A percentile compares a stretch with the other conserved stretches of the same genome.
phyloP scores from a whole-genome alignment of 2,797 vertebrate genomes.

The Tauraco hartlaubi region DNA sequence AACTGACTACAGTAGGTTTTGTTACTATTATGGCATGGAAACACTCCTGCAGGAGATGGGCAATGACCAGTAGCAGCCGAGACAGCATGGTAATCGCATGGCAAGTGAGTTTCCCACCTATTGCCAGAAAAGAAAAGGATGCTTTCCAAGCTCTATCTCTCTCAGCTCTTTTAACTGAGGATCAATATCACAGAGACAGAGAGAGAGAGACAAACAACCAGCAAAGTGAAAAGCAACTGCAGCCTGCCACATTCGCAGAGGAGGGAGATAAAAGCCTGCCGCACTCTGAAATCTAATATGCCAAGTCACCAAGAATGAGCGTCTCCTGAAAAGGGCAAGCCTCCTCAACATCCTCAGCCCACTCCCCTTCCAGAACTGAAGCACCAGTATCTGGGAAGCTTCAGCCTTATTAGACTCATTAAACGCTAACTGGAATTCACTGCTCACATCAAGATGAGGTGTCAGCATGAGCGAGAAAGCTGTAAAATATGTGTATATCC shows the following conservation, averaged over 20 bases:
- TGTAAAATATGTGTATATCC: neutral
- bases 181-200: constrained; percentile 37
- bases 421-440: constrained; percentile 18
- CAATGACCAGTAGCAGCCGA: constrained; percentile 42
- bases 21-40: constrained; percentile 44
- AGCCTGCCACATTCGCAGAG: neutral
- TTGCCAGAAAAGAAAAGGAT: constrained; percentile 47
- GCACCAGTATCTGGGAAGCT: constrained; percentile 12
- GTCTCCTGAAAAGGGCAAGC: constrained; percentile 45
- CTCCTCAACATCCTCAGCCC: neutral
- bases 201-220: constrained; percentile 42
- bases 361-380: constrained; percentile 3
- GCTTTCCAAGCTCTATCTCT: neutral
- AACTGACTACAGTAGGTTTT: constrained; percentile 55
- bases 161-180: constrained; percentile 51
- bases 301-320: constrained; percentile 52
- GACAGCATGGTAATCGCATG: neutral
- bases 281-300: constrained; percentile 40
- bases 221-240: constrained; percentile 18
- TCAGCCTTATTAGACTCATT: constrained; percentile 48
- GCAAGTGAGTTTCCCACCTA: constrained; percentile 48
- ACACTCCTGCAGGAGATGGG: constrained; percentile 41
- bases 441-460: neutral
- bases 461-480: neutral
- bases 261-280: constrained; percentile 49